Conservation (phyloP, 2,888 invertebrate species). For the Eubasilissa splendida region DNA sequence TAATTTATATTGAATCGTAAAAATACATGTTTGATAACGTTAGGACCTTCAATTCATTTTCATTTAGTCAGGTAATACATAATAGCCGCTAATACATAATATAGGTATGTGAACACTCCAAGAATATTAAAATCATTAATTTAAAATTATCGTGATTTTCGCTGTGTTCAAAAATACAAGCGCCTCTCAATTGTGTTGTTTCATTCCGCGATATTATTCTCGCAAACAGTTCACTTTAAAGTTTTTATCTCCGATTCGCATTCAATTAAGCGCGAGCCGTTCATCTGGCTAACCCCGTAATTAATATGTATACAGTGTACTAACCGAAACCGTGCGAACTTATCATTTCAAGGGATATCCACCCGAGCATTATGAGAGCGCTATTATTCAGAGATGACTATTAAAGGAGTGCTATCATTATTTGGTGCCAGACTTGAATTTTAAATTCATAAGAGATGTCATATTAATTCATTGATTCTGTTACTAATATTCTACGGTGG, state of each 20-base stretch:
- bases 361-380: conserved; percentile 47
- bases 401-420: conserved; percentile 46
- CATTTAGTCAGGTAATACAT: no score
- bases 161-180: conserved; percentile 8
- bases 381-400: conserved; percentile 52
- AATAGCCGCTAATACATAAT: no score
- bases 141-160: neutral
- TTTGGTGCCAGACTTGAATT: conserved; percentile 45
- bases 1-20: no score
- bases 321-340: conserved; percentile 27
- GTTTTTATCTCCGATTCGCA: conserved; percentile 58
- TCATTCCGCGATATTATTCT: conserved; percentile 24
- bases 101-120: no score
- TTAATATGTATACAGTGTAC: conserved; percentile 56
- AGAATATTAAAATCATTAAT: neutral
- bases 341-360: conserved; percentile 42
- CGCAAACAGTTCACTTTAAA: conserved; percentile 55
- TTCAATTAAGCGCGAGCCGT: conserved; percentile 57
- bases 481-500: no score
- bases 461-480: no score
- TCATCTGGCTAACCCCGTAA: conserved; percentile 54
- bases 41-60: no score
- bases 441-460: conserved; percentile 7
- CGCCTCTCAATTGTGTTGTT: conserved; percentile 17
- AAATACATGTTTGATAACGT: no score